phyloP scores from a whole-genome alignment of 2,113 vertebrate genomes.

The Saimiri boliviensis region DNA sequence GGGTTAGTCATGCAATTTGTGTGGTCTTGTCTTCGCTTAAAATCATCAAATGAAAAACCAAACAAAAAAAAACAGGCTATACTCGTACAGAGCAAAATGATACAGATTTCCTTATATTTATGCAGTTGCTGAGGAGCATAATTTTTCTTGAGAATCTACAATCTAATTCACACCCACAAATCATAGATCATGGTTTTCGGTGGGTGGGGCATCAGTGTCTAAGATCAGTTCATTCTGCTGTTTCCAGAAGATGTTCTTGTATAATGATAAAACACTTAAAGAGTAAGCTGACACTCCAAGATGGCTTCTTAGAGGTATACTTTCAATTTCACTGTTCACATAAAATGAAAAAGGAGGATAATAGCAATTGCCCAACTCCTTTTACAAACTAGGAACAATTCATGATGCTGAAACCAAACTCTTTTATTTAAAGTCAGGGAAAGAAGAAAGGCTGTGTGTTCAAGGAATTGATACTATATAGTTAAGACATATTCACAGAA shows the following conservation, averaged over 20 bases:
- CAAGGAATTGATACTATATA: background rate
- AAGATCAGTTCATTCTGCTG: constrained; percentile 24
- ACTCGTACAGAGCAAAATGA: constrained; percentile 37
- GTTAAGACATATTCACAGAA: background rate
- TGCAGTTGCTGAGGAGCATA: constrained; percentile 34
- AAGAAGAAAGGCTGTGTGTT: background rate
- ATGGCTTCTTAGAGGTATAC: background rate
- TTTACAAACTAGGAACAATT: background rate
- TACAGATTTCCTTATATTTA: background rate
- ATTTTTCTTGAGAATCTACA: constrained; percentile 48
- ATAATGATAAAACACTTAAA: background rate
- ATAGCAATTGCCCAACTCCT: background rate
- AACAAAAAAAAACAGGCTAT: background rate
- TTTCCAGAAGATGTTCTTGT: background rate
- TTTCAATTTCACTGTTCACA: background rate
- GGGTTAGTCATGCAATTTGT: constrained; percentile 82
- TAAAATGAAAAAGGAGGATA: background rate
- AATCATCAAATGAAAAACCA: background rate
- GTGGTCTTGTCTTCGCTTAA: constrained; percentile 71
- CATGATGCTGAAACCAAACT: background rate
- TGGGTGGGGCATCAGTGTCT: background rate
- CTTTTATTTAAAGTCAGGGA: background rate
- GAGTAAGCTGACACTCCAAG: constrained; percentile 22
- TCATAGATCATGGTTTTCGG: background rate
- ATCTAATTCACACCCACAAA: background rate